phyloP scores from a whole-genome alignment of 2,113 vertebrate genomes.

The Pachyramphus minor region DNA sequence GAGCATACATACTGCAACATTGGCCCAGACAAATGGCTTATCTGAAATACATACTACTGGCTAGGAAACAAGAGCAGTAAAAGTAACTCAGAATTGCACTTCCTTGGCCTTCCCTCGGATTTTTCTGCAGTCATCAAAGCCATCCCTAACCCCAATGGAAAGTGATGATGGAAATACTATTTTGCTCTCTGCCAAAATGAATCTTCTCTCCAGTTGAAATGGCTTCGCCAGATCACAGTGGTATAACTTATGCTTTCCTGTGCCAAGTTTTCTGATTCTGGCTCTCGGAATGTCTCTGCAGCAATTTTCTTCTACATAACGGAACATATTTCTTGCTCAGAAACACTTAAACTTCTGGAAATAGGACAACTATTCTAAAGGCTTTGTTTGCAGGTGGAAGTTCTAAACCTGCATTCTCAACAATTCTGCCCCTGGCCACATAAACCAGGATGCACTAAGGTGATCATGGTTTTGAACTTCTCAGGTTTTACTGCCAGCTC shows the following conservation, averaged over 20 bases:
- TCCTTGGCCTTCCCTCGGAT: not conserved
- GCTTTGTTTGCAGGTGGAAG: not conserved
- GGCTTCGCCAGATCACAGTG: conserved; percentile 4
- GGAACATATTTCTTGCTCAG: not conserved
- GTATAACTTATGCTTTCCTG: not conserved
- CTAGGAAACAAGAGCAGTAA: not conserved
- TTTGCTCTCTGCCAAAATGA: conserved; percentile 1
- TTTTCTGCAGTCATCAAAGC: conserved; percentile 25
- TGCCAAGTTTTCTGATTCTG: not conserved
- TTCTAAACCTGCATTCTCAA: not conserved
- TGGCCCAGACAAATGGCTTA: not conserved
- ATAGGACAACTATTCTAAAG: not conserved
- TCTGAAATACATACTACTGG: not conserved
- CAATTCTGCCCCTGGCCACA: accelerated
- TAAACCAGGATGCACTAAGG: not conserved
- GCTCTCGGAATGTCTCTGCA: not conserved
- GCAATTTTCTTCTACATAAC: not conserved
- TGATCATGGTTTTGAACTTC: not conserved
- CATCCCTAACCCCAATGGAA: not conserved
- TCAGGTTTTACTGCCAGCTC: not conserved
- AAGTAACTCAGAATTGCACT: not conserved
- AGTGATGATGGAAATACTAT: conserved; percentile 23
- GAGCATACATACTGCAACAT: not conserved
- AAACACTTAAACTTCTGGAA: not conserved
- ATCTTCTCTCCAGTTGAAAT: not conserved